Base-by-base conservation (phyloP, 1,140 invertebrate species). In the Scaptomyza hsui region DNA sequence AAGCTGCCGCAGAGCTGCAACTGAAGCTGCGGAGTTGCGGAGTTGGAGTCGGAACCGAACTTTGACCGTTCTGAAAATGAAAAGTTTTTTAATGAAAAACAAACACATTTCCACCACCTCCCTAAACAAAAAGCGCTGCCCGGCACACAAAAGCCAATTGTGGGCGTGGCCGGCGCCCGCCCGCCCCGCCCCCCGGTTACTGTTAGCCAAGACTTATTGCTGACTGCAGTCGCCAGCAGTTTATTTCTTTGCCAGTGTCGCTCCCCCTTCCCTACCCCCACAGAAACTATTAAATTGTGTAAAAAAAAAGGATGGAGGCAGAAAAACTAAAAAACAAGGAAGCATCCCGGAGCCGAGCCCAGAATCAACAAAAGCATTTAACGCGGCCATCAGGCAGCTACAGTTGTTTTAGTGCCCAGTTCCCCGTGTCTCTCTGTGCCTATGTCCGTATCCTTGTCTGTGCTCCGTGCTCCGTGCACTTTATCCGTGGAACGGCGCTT, bases 31-130 rank as follows among this genome's bases (percentile, higher is more conserved):
- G 16, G 26, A 7, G 6, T 9, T 29, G 26, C 4, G 29, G 42
- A 7, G 12, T 10, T 10, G 51, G 26, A 71, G 35, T 21, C 12
- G 35, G 53, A 55, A 61, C 52, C 61, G 82, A 86, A 86, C 82
- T 88, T 88, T 88, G 71, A 76, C 82, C 82, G 72, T 72, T 68
- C 71, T 12, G 32, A 72, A 60, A 78, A 60, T 75, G 75, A 74
- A 75, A 78, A 67, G 72, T 78, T 88, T 88, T 88, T 88, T 88
- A 88, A 88, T 88, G 82, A 88, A 88, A 88, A 88, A 78, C 82
- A 88, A 88, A 88, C 82, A 88, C 74, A 88, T 86, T 80, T 78
- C 37, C 10, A 12, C 32, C 6, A 12, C 16, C 7, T 6, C 32
- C 41, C 24, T 67, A 72, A 62, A 76, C 69, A 77, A 76, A 60